A percentile compares a stretch with the other conserved stretches of the same genome.
Conservation (phyloP, 2,888 invertebrate species). For the Eumerus sabulonum region DNA sequence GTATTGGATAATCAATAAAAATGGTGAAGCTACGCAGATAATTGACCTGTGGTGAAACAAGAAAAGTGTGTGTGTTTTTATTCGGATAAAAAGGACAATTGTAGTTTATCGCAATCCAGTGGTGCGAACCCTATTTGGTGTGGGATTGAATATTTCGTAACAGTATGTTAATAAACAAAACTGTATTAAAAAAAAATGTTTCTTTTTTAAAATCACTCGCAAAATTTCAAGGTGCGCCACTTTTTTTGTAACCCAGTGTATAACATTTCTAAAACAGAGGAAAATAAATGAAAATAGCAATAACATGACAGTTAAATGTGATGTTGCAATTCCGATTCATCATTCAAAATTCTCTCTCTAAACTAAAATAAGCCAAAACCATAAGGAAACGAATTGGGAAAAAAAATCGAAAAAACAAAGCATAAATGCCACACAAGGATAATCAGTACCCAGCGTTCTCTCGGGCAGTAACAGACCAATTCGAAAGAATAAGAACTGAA, state of each 20-base stretch:
- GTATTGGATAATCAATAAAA: no score
- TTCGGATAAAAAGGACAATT: no score
- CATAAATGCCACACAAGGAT: slow-evolving; percentile 23
- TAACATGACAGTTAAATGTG: slow-evolving; percentile 56
- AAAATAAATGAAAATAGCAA: slow-evolving; percentile 46
- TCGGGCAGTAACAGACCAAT: slow-evolving; percentile 29
- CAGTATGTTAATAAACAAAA: no score
- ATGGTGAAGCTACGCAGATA: no score
- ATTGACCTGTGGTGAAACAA: no score
- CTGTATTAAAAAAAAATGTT: no score
- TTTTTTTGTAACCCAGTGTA: slow-evolving; percentile 22
- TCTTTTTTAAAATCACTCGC: no score
- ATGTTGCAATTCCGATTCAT: slow-evolving; percentile 46
- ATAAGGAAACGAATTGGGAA: background rate
- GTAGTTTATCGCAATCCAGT: no score
- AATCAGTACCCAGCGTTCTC: slow-evolving; percentile 9
- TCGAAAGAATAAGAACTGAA: slow-evolving; percentile 7
- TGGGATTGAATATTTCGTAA: no score
- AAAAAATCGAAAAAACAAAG: slow-evolving; percentile 13
- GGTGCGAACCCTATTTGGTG: no score
- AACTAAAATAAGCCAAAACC: slow-evolving; percentile 36
- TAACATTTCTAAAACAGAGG: slow-evolving; percentile 23
- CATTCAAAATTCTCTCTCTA: slow-evolving; percentile 52
- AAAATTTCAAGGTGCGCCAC: slow-evolving; percentile 15
- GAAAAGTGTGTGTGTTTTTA: no score